phyloP scores from a whole-genome alignment of 30 jellyfish, hydroid and myxozoan species.

The Pelagia noctiluca region DNA sequence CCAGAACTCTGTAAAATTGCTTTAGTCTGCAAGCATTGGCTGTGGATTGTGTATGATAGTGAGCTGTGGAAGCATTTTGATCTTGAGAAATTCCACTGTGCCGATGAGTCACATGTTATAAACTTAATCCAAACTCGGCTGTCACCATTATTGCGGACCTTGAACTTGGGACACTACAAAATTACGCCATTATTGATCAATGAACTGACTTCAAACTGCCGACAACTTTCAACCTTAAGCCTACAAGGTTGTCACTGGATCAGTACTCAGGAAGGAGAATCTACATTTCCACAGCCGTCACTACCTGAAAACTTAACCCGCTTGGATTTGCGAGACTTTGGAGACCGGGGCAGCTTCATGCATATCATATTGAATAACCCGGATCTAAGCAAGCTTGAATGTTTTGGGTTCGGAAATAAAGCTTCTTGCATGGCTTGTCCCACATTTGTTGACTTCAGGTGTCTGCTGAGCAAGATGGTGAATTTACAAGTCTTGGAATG shows the following conservation, averaged over 20 bases:
- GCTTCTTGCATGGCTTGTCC: slow-evolving; percentile 36
- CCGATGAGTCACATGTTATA: slow-evolving; percentile 28
- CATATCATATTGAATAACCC: slow-evolving; percentile 45
- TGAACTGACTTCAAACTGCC: slow-evolving; percentile 55
- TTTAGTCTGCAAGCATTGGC: slow-evolving; percentile 74
- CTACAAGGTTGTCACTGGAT: slow-evolving; percentile 32
- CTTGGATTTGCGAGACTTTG: slow-evolving; percentile 59
- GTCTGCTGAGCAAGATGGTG: slow-evolving; percentile 34
- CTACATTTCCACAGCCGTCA: background rate
- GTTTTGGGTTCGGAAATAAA: slow-evolving; percentile 70
- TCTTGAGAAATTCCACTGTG: slow-evolving; percentile 28
- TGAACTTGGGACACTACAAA: slow-evolving; percentile 37
- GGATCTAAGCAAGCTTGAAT: slow-evolving; percentile 46
- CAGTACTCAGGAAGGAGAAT: background rate
- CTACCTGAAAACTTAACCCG: slow-evolving; percentile 49
- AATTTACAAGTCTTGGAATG: slow-evolving; percentile 51
- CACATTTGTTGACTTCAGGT: slow-evolving; percentile 41
- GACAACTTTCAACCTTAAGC: slow-evolving; percentile 44
- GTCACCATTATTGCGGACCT: slow-evolving; percentile 63
- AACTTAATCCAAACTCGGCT: slow-evolving; percentile 46
- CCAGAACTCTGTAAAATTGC: slow-evolving; percentile 73
- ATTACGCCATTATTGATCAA: slow-evolving; percentile 44
- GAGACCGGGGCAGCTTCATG: slow-evolving; percentile 47
- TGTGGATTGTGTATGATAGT: slow-evolving; percentile 64
- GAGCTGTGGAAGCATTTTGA: slow-evolving; percentile 67